phyloP scores from a whole-genome alignment of 2,888 invertebrate species.

The Galeruca laticollis region DNA sequence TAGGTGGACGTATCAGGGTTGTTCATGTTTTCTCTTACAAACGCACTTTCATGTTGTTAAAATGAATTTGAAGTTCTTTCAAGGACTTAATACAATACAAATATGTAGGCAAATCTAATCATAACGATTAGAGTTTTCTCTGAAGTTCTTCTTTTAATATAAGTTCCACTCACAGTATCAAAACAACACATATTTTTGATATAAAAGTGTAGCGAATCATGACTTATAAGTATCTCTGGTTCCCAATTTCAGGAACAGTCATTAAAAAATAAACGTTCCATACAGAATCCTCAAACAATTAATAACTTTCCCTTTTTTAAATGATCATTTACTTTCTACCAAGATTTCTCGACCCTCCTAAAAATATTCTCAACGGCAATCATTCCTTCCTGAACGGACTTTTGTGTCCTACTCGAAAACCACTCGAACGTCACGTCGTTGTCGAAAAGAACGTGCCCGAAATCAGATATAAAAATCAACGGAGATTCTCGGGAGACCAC shows the following conservation, averaged over 20 bases:
- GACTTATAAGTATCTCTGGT: background rate
- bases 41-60: too few species aligned
- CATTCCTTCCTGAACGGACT: constrained; percentile 28
- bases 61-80: too few species aligned
- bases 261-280: constrained; percentile 8
- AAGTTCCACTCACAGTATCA: too few species aligned
- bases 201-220: background rate
- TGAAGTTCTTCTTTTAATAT: too few species aligned
- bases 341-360: constrained; percentile 4
- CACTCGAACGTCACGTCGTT: constrained; percentile 61
- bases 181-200: background rate
- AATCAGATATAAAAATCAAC: constrained; percentile 62
- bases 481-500: constrained; percentile 54
- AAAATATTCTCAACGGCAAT: constrained; percentile 38
- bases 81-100: too few species aligned
- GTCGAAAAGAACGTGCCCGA: constrained; percentile 60
- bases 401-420: constrained; percentile 44
- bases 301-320: constrained; percentile 9
- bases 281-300: constrained; percentile 8
- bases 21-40: too few species aligned
- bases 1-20: too few species aligned
- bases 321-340: constrained; percentile 15
- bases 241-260: background rate
- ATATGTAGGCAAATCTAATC: too few species aligned
- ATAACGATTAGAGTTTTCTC: too few species aligned